Evolutionary conservation across 2,888 invertebrate genomes (phyloP).

Genomic region (Cyaniris semiargus): DNA sequence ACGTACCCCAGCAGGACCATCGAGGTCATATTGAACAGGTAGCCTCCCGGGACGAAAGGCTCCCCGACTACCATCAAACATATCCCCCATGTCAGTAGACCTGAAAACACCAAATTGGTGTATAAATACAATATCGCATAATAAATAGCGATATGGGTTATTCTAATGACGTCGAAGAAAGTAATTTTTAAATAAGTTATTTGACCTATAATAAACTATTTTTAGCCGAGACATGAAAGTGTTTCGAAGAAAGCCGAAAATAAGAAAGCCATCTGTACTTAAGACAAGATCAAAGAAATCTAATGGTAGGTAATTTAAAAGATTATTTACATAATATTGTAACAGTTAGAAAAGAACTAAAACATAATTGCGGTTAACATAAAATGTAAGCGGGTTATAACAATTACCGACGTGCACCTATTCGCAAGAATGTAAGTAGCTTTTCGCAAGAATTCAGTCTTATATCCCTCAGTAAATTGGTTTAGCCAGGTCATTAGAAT

Average conservation of each 20-base stretch:
- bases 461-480: not conserved
- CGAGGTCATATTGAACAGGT: constrained; percentile 61
- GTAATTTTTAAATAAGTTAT: constrained; percentile 24
- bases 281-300: no score
- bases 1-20: constrained; percentile 63
- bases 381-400: no score
- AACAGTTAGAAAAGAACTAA: no score
- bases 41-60: constrained; percentile 58
- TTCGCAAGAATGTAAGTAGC: not conserved
- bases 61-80: constrained; percentile 65
- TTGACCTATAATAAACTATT: not conserved
- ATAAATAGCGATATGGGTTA: not conserved
- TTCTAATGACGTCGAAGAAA: not conserved
- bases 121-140: constrained; percentile 3
- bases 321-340: no score
- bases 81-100: constrained; percentile 62
- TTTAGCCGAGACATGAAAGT: not conserved
- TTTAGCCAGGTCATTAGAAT: constrained; percentile 23
- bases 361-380: no score
- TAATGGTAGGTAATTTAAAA: no score
- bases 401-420: not conserved
- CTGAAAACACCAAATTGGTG: constrained; percentile 51
- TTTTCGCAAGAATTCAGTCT: not conserved
- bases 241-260: not conserved
- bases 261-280: no score